Conservation (phyloP, 2,797 vertebrate genomes). For the Xerus rutilus region DNA sequence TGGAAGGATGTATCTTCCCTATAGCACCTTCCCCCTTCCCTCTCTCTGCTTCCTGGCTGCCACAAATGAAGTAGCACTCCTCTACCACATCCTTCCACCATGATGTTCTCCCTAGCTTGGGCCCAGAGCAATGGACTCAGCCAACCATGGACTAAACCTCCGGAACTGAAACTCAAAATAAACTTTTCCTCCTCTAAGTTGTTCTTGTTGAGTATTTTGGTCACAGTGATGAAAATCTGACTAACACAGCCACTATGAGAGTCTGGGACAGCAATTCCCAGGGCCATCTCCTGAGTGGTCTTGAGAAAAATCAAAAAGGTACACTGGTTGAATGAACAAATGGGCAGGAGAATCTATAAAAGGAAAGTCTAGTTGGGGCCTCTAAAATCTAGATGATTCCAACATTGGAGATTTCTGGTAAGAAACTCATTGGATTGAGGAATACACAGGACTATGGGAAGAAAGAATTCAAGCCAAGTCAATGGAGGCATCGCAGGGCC, state of each 20-base stretch:
- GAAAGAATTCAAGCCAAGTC: slow-evolving; percentile 13
- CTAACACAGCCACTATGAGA: neutral
- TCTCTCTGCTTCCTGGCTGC: too few species aligned
- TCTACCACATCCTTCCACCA: too few species aligned
- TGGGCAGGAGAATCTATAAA: neutral
- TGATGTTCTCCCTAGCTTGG: too few species aligned
- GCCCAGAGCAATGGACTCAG: too few species aligned
- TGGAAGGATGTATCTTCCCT: too few species aligned
- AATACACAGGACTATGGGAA: neutral
- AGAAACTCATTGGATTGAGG: neutral
- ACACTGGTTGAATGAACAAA: neutral
- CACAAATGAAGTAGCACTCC: too few species aligned
- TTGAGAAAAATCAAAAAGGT: slow-evolving; percentile 18
- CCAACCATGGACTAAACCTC: too few species aligned
- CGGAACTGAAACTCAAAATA: too few species aligned
- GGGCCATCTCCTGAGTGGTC: neutral
- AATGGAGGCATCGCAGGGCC: neutral
- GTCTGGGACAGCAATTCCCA: neutral
- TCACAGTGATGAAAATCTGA: too few species aligned
- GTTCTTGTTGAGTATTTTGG: too few species aligned
- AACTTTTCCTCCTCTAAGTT: too few species aligned
- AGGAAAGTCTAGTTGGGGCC: neutral
- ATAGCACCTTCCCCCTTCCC: too few species aligned
- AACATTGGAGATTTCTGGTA: neutral
- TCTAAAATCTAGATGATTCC: neutral